Percentiles rank a stretch among this genome's conserved stretches.
Evolutionary conservation across 2,888 invertebrate species (phyloP).

Genomic region (Drosophila mimetica): DNA sequence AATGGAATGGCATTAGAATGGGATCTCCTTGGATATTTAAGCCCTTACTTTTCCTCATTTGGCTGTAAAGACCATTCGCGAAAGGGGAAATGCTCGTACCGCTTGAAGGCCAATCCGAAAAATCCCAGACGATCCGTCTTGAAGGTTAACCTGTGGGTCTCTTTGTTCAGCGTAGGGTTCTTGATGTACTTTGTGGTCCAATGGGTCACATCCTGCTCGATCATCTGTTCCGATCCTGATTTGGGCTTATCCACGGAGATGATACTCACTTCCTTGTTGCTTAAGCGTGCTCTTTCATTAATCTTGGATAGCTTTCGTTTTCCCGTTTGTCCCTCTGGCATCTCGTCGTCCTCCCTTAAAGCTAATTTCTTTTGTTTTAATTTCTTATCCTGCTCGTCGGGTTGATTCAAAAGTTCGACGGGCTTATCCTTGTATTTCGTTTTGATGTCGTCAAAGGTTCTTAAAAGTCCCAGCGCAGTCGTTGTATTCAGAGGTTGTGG

Average conservation of each 20-base stretch:
- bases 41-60: conserved; percentile 68
- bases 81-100: conserved; percentile 83
- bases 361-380: background rate
- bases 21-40: background rate
- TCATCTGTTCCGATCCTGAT: background rate
- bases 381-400: conserved; percentile 15
- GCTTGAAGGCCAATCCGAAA: conserved; percentile 81
- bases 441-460: conserved; percentile 48
- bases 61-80: conserved; percentile 77
- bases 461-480: conserved; percentile 42
- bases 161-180: conserved; percentile 49
- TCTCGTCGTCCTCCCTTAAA: background rate
- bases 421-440: conserved; percentile 13
- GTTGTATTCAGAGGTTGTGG: background rate
- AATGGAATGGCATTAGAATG: background rate
- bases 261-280: accelerated
- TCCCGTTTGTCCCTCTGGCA: background rate
- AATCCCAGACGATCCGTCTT: conserved; percentile 81
- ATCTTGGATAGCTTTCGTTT: background rate
- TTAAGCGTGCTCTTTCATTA: background rate
- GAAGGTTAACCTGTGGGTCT: conserved; percentile 63
- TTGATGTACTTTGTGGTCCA: conserved; percentile 79
- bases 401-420: conserved; percentile 30
- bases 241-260: background rate
- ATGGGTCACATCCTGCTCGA: conserved; percentile 38